phyloP scores from a whole-genome alignment of 2,113 vertebrate species.

The Uropsilus gracilis region DNA sequence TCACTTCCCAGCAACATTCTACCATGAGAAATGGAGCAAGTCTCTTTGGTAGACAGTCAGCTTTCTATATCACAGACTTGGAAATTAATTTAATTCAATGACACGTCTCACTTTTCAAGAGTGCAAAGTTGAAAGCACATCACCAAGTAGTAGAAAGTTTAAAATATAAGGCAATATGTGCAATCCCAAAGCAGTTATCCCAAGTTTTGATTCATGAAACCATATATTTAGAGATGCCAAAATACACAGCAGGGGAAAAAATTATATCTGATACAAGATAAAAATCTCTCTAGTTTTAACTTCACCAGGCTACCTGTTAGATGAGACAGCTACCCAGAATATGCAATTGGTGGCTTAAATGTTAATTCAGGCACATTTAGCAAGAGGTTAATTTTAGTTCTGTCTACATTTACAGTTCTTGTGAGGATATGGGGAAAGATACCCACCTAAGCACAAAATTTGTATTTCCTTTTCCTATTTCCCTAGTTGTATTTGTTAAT shows the following conservation, averaged over 20 bases:
- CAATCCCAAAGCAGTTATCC: not conserved
- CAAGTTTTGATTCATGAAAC: not conserved
- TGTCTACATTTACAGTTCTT: not conserved
- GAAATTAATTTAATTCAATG: not conserved
- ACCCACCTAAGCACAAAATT: not conserved
- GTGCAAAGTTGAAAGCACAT: not conserved
- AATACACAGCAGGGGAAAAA: not conserved
- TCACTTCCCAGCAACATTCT: not conserved
- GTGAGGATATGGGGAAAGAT: no score
- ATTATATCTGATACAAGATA: not conserved
- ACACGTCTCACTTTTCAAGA: not conserved
- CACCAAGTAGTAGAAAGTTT: not conserved
- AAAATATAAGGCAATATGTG: not conserved
- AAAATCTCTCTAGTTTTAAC: not conserved
- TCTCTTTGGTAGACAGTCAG: not conserved
- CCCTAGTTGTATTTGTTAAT: not conserved
- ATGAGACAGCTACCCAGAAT: not conserved
- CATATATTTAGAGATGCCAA: not conserved
- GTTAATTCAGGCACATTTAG: not conserved
- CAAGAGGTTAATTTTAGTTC: not conserved
- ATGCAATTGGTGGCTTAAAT: not conserved
- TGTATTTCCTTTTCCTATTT: not conserved
- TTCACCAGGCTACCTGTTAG: not conserved
- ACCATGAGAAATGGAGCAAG: not conserved
- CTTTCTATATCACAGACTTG: not conserved